A percentile compares a stretch with the other conserved stretches of the same genome.
These are phyloP conservation scores for Thunnus thynnus DNA, from an alignment of 2,113 vertebrate genomes.

Conservation along the genomic window DNA sequence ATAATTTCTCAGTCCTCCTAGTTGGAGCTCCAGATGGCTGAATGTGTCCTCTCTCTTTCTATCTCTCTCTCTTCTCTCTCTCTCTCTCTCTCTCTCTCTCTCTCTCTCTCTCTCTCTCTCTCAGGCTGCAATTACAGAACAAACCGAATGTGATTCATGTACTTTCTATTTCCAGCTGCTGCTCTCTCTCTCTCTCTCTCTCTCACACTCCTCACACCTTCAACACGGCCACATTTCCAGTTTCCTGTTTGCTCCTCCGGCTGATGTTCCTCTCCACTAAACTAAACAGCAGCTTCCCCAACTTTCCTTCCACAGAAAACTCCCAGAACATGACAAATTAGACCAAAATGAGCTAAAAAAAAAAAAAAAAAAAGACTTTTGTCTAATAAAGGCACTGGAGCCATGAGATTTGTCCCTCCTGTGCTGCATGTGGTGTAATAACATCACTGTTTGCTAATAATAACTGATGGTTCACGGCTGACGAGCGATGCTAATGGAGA, in stretches of 20 bases:
- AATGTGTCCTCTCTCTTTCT: not conserved
- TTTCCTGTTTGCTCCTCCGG: conserved; percentile 14
- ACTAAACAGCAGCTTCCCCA: not conserved
- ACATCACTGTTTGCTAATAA: conserved; percentile 66
- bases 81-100: not conserved
- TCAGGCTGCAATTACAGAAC: conserved; percentile 51
- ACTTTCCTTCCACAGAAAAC: not conserved
- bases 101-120: not conserved
- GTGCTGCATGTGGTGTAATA: conserved; percentile 25
- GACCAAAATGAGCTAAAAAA: conserved; percentile 23
- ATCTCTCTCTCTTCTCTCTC: not conserved
- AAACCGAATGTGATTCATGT: conserved; percentile 52
- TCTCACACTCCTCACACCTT: conserved; percentile 45
- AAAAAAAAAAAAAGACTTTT: not conserved
- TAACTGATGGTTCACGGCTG: conserved; percentile 73
- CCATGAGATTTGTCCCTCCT: conserved; percentile 31
- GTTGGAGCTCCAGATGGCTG: conserved; percentile 55
- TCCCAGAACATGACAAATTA: conserved; percentile 14
- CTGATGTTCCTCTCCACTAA: not conserved
- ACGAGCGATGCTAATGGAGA: conserved; percentile 74
- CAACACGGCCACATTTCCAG: conserved; percentile 4
- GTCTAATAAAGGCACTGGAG: conserved; percentile 16
- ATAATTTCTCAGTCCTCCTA: not conserved
- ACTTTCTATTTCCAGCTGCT: conserved; percentile 68
- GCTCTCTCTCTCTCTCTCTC: not conserved